These are phyloP conservation scores for Genyomyrus donnyi DNA, from an alignment of 2,113 vertebrate species.

Conservation along the genomic window DNA sequence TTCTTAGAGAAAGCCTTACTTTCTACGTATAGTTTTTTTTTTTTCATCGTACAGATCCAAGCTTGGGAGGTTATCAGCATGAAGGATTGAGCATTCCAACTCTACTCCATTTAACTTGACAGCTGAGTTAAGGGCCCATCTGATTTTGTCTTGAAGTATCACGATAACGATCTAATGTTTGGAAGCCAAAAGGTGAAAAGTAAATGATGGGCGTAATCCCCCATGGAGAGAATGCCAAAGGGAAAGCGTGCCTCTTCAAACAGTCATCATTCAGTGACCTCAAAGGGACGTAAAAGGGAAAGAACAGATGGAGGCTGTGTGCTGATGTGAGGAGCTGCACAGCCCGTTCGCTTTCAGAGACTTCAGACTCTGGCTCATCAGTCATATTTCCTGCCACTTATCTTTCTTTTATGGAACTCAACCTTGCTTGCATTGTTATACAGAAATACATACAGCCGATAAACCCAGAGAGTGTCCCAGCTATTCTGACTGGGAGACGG, in stretches of 20 bases:
- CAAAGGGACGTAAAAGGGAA: not conserved
- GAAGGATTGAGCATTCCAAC: not conserved
- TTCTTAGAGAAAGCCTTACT: not conserved
- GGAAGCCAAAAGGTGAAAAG: not conserved
- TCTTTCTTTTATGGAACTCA: not conserved
- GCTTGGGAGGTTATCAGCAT: not conserved
- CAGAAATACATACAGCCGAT: not conserved
- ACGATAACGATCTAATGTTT: not conserved
- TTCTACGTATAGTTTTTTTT: not conserved
- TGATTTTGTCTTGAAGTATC: not conserved
- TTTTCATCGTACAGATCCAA: not conserved
- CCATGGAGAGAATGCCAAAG: not conserved
- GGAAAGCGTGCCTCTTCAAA: not conserved
- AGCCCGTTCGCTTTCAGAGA: not conserved
- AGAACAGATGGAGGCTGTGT: not conserved
- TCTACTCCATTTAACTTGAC: not conserved
- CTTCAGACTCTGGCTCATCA: not conserved
- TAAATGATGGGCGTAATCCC: not conserved
- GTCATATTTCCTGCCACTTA: not conserved
- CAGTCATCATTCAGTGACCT: not conserved
- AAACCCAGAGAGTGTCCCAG: not conserved
- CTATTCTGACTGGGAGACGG: not conserved
- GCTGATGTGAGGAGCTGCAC: not conserved
- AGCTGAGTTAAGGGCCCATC: not conserved
- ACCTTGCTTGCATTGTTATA: not conserved